These are phyloP conservation scores for Epinephelus cyanopodus DNA, from an alignment of 2,113 vertebrate species.

Conservation along the genomic window DNA sequence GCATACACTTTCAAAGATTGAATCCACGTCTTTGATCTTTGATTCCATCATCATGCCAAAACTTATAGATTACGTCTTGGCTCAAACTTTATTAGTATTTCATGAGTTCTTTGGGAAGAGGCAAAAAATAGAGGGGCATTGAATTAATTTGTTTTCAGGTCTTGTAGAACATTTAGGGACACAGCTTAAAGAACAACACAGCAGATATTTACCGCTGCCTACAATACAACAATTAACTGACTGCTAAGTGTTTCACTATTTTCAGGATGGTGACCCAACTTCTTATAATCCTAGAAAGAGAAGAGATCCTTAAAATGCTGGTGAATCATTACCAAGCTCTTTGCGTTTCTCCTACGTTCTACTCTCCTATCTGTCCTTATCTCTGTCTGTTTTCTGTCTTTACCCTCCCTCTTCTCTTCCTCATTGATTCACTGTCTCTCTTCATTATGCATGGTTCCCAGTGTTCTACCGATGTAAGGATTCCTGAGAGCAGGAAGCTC, in stretches of 20 bases:
- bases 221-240: neutral
- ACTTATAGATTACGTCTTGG: neutral
- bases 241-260: neutral
- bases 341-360: constrained; percentile 14
- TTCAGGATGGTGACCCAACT: neutral
- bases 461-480: constrained; percentile 67
- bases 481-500: constrained; percentile 55
- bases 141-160: neutral
- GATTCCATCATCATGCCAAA: constrained; percentile 1
- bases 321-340: constrained; percentile 9
- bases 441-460: constrained; percentile 57
- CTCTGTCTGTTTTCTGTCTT: constrained; percentile 27
- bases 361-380: constrained; percentile 20
- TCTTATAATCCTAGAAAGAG: constrained; percentile 3
- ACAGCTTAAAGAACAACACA: neutral
- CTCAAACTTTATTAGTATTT: neutral
- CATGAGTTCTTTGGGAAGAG: neutral
- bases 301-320: neutral
- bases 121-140: neutral
- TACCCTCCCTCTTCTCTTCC: constrained; percentile 23
- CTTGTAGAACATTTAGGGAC: neutral
- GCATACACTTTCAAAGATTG: constrained; percentile 28
- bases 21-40: constrained; percentile 41
- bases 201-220: neutral
- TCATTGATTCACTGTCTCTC: constrained; percentile 59